phyloP scores from a whole-genome alignment of 2,888 invertebrate species.

The Dendrolimus pini region DNA sequence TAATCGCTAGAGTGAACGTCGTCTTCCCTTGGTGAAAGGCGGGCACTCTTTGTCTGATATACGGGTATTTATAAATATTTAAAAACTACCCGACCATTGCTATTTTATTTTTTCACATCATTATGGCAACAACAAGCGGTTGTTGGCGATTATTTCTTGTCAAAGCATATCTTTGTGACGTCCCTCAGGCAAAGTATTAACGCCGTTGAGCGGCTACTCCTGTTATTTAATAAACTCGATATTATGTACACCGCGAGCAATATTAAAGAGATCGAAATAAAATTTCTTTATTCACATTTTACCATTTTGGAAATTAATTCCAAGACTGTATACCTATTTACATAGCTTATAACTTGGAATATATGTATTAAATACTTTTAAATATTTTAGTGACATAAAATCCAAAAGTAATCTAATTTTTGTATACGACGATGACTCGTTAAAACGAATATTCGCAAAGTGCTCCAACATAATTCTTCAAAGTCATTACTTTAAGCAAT shows the following conservation, averaged over 20 bases:
- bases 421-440: no score
- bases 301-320: no score
- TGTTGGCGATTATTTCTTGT: slow-evolving; percentile 55
- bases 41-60: slow-evolving; percentile 48
- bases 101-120: slow-evolving; percentile 44
- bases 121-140: slow-evolving; percentile 49
- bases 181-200: slow-evolving; percentile 19
- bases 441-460: not conserved
- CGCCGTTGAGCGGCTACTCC: slow-evolving; percentile 19
- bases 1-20: slow-evolving; percentile 70
- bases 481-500: slow-evolving; percentile 59
- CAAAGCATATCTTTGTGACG: slow-evolving; percentile 38
- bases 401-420: no score
- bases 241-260: slow-evolving; percentile 39
- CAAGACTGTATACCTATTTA: no score
- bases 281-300: no score
- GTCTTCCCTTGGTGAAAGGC: slow-evolving; percentile 64
- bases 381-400: no score
- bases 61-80: slow-evolving; percentile 56
- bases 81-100: slow-evolving; percentile 34
- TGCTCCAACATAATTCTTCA: slow-evolving; percentile 33
- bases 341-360: no score
- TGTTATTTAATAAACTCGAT: slow-evolving; percentile 32
- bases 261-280: no score
- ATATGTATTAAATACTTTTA: no score